A percentile compares a stretch with the other conserved stretches of the same genome.
These are phyloP conservation scores for Andrena marginata DNA, from an alignment of 2,888 invertebrate species.

Conservation along the genomic window DNA sequence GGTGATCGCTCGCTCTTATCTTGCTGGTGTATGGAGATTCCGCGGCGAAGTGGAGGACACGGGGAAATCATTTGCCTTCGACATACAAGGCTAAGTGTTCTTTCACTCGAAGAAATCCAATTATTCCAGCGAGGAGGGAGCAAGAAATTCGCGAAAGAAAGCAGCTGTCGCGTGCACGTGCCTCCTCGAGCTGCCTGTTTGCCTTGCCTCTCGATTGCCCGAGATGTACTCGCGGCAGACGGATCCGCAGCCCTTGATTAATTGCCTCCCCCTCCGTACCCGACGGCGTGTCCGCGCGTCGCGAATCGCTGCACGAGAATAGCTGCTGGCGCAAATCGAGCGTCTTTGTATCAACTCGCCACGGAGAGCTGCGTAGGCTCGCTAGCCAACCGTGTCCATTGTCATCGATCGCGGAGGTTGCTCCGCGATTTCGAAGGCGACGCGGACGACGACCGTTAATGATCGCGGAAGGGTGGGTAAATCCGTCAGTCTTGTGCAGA, in stretches of 20 bases:
- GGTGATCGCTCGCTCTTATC: no score
- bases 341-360: constrained; percentile 50
- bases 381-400: neutral
- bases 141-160: neutral
- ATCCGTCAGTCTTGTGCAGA: neutral
- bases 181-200: neutral
- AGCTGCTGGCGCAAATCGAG: constrained; percentile 34
- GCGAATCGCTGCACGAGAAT: constrained; percentile 43
- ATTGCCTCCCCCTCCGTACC: neutral
- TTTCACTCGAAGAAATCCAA: no score
- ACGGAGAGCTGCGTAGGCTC: neutral
- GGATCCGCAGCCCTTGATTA: constrained; percentile 32
- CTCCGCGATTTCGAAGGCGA: neutral
- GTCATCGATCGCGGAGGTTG: constrained; percentile 1
- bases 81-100: no score
- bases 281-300: constrained; percentile 12
- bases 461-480: neutral
- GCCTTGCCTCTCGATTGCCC: neutral
- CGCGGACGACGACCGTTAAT: neutral
- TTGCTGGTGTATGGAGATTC: no score
- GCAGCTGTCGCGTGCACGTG: constrained; percentile 25
- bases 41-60: no score
- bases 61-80: no score
- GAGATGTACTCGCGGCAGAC: constrained; percentile 8
- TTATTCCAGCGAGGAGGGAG: neutral